phyloP scores from a whole-genome alignment of 2,888 invertebrate genomes.

The Archaeoteleia sp. region DNA sequence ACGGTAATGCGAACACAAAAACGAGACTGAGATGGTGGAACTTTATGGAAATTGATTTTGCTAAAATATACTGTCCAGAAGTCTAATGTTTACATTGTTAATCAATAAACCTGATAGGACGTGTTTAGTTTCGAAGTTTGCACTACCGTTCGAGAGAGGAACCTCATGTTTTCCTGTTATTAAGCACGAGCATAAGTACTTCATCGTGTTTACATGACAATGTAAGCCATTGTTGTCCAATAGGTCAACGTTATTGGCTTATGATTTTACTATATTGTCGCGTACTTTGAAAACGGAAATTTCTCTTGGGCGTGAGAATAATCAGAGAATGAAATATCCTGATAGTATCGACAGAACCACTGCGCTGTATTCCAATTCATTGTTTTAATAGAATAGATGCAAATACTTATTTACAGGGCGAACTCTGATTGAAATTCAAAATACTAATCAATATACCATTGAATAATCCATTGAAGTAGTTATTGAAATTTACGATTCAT shows the following conservation, averaged over 20 bases:
- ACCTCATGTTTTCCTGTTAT: conserved; percentile 11
- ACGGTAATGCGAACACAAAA: too few species aligned
- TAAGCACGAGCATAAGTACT: conserved; percentile 17
- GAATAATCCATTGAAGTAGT: too few species aligned
- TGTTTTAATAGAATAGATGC: conserved; percentile 29
- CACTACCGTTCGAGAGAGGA: conserved; percentile 4
- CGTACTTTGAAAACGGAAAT: conserved; percentile 17
- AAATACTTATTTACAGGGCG: conserved; percentile 21
- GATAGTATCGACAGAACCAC: conserved; percentile 15
- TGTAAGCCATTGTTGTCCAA: conserved; percentile 19
- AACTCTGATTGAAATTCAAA: too few species aligned
- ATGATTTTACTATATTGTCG: conserved; percentile 20
- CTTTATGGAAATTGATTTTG: too few species aligned
- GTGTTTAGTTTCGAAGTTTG: conserved; percentile 21
- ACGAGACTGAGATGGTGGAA: too few species aligned
- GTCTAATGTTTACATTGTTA: background rate
- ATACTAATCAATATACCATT: too few species aligned
- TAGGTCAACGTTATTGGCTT: conserved; percentile 32
- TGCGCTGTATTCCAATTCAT: conserved; percentile 19
- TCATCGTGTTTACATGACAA: conserved; percentile 24
- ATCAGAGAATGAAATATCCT: conserved; percentile 20
- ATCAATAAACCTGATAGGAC: background rate
- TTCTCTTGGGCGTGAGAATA: conserved; percentile 26
- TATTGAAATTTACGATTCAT: too few species aligned
- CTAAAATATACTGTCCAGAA: too few species aligned